Evolutionary conservation across 2,888 invertebrate genomes (phyloP).

Genomic region (Chrysina gloriosa): DNA sequence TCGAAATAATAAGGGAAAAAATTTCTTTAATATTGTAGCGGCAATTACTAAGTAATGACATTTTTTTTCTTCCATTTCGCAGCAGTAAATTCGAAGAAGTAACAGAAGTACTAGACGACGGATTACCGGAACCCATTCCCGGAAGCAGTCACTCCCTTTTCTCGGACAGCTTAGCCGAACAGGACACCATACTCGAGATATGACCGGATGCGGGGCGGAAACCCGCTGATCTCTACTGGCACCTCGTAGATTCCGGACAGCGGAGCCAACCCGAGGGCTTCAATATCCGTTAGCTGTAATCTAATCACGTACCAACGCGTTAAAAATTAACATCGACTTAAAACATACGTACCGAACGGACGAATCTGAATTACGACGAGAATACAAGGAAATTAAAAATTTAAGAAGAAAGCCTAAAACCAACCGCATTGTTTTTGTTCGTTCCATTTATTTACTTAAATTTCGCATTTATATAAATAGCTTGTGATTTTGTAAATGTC

Average conservation of each 20-base stretch:
- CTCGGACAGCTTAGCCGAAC: conserved; percentile 60
- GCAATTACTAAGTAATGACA: no score
- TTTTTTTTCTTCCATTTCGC: conserved; percentile 45
- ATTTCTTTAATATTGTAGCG: no score
- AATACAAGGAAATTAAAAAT: no score
- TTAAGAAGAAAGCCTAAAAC: background rate
- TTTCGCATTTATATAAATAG: conserved; percentile 28
- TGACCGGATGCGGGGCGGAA: conserved; percentile 59
- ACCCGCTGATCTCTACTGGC: conserved; percentile 58
- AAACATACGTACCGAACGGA: background rate
- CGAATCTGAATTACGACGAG: no score
- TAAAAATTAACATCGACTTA: no score
- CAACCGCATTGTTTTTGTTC: background rate
- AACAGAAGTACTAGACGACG: conserved; percentile 62
- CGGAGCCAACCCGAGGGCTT: conserved; percentile 57
- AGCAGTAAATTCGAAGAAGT: conserved; percentile 63
- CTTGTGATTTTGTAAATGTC: conserved; percentile 34
- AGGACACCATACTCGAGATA: conserved; percentile 62
- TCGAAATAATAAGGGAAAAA: no score
- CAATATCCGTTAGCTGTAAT: background rate
- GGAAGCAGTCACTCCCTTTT: conserved; percentile 62
- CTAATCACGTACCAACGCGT: background rate
- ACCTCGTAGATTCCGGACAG: conserved; percentile 59
- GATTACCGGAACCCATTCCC: conserved; percentile 62
- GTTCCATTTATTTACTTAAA: background rate